These are phyloP conservation scores for Pantherophis vulpinus DNA, from an alignment of 2,797 vertebrate genomes.

Conservation along the genomic window DNA sequence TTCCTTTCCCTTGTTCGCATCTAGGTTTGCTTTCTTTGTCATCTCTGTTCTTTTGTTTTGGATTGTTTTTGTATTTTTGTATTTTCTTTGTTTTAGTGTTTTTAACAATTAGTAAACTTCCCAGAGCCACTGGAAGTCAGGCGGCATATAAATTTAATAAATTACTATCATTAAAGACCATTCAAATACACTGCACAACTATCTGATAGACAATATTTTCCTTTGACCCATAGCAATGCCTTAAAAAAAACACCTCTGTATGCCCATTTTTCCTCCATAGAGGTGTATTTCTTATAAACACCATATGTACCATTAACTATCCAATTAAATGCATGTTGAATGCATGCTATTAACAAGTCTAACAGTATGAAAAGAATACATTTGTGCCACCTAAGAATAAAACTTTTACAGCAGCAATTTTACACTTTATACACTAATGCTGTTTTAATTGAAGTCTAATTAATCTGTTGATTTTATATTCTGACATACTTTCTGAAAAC, in stretches of 20 bases:
- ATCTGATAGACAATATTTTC: background rate
- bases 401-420: conserved; percentile 19
- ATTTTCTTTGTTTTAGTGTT: background rate
- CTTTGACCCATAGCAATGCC: background rate
- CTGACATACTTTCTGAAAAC: conserved; percentile 53
- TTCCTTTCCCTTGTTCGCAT: background rate
- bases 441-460: conserved; percentile 56
- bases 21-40: background rate
- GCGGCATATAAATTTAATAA: background rate
- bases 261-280: background rate
- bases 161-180: background rate
- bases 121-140: background rate
- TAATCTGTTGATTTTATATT: conserved; percentile 48
- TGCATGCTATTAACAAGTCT: conserved; percentile 18
- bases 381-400: background rate
- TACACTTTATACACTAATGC: conserved; percentile 17
- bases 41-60: background rate
- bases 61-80: background rate
- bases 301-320: background rate
- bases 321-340: conserved; percentile 29
- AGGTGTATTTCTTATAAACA: conserved; percentile 3
- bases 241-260: background rate
- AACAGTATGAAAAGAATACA: conserved; percentile 23
- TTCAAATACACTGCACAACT: background rate
- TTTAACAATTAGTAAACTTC: background rate